Evolutionary conservation across 2,888 invertebrate species (phyloP).

Genomic region (Tiphia femorata): DNA sequence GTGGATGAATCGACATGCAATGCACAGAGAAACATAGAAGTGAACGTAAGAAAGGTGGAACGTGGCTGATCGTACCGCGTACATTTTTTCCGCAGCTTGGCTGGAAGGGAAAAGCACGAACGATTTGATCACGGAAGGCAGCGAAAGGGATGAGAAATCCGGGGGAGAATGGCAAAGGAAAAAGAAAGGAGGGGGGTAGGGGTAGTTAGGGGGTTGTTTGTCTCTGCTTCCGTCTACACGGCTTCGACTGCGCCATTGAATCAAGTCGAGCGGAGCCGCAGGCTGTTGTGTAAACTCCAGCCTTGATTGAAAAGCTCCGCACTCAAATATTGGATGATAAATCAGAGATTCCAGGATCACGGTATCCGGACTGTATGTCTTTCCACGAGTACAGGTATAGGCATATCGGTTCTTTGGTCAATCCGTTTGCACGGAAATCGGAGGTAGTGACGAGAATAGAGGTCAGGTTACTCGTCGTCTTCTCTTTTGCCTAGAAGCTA

Average conservation of each 20-base stretch:
- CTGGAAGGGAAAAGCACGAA: too few species aligned
- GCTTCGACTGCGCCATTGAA: constrained; percentile 56
- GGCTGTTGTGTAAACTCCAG: constrained; percentile 65
- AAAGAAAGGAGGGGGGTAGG: constrained; percentile 31
- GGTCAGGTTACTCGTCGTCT: too few species aligned
- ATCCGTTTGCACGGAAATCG: too few species aligned
- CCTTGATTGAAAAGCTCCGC: constrained; percentile 66
- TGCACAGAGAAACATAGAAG: too few species aligned
- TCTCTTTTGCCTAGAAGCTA: too few species aligned
- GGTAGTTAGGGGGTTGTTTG: constrained; percentile 60
- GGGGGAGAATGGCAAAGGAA: constrained; percentile 28
- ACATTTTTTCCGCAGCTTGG: too few species aligned
- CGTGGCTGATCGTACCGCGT: too few species aligned
- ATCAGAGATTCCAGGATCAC: constrained; percentile 48
- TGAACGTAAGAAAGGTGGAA: too few species aligned
- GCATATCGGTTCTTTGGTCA: constrained; percentile 14
- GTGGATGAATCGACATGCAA: too few species aligned
- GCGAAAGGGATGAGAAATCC: constrained; percentile 7
- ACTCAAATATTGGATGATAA: constrained; percentile 67
- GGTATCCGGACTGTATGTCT: constrained; percentile 37
- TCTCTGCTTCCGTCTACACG: constrained; percentile 58
- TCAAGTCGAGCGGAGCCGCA: constrained; percentile 56
- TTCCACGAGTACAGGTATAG: constrained; percentile 23
- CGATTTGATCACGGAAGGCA: background rate
- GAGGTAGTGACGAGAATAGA: too few species aligned